Base-by-base conservation (phyloP, 2,113 vertebrate genomes). In the Lepidothrix coronata region DNA sequence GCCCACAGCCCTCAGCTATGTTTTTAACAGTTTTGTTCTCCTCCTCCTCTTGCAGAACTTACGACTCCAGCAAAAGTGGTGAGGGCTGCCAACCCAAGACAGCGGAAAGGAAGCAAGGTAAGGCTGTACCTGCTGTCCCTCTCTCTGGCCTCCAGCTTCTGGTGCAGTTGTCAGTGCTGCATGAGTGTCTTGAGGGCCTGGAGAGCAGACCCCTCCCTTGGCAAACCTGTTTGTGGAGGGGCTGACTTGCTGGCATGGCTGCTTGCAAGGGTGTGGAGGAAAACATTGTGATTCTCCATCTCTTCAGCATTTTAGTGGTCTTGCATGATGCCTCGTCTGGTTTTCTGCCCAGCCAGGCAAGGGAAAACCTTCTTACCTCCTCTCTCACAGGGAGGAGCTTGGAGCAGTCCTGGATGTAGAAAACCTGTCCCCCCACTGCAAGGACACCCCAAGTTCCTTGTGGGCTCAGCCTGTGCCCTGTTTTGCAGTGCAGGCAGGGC, bases 51-150 rank as follows among this genome's bases (percentile, higher is more conserved):
- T 88, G 84, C 98, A 99, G 99, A 99, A 88, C 98, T 98, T 62
- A 98, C 98, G 21, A 98, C 97, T 58, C 99, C 99, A 12, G 98
- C 99, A 2, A 99, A 99, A 95, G 99, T 99, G 96, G 99, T 99
- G 95, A 98, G 97, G 96, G 99, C 99, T 43, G 99, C 99, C 33
- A 98, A 98, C 96, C 98, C 98, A 0, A 98, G 98, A 92, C 95
- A 98, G 80, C 97, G 99, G 57, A 99, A 99, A 58, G 99, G 99
- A 97, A 99, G 98, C 97, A 99, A 99, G 99, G 99, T 99, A 98
- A 94, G 96, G n/a, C 61, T 46, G 8, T 67, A 31, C 17, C 51
- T 68, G 41, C 55, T 54, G 10, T 19, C 25, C 16, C 22, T 24
- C n/a, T 54, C 0, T 0, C 33, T 70, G 66, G 8, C 31, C 39